Evolutionary conservation across 1,140 invertebrate species (phyloP).

Genomic region (Idris sp.): DNA sequence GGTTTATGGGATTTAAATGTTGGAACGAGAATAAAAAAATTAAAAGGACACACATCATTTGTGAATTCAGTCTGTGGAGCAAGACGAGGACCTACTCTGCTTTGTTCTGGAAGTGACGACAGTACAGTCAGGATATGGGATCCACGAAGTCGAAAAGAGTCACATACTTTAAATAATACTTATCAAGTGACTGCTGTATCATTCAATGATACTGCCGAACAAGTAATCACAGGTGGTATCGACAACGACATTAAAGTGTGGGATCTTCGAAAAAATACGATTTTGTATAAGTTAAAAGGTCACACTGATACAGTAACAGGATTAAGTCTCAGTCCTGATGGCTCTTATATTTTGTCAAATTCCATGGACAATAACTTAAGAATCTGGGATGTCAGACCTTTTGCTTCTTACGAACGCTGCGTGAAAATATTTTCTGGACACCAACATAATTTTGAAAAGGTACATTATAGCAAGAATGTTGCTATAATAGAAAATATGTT

Average conservation of each 20-base stretch:
- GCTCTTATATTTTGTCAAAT: slow-evolving; percentile 96
- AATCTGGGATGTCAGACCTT: slow-evolving; percentile 89
- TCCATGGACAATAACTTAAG: slow-evolving; percentile 96
- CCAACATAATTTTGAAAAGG: slow-evolving; percentile 99
- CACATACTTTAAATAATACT: slow-evolving; percentile 88
- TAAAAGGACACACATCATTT: slow-evolving; percentile 94
- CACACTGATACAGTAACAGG: slow-evolving; percentile 98
- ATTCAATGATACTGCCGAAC: slow-evolving; percentile 97
- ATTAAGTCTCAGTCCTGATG: slow-evolving; percentile 94
- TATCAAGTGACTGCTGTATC: slow-evolving; percentile 93
- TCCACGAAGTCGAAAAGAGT: slow-evolving; percentile 87
- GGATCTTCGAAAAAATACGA: slow-evolving; percentile 95
- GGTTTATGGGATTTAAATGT: slow-evolving; percentile 96
- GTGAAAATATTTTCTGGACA: slow-evolving; percentile 95
- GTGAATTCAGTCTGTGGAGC: slow-evolving; percentile 90
- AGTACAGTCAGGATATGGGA: slow-evolving; percentile 95
- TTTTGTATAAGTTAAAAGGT: slow-evolving; percentile 90
- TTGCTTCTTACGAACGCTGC: slow-evolving; percentile 93
- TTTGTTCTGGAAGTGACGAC: slow-evolving; percentile 97
- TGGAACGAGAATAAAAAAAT: slow-evolving; percentile 91
- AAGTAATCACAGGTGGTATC: slow-evolving; percentile 93
- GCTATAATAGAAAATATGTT: too few species aligned
- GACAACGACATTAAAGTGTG: slow-evolving; percentile 99
- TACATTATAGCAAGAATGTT: slow-evolving; percentile 70
- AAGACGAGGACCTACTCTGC: slow-evolving; percentile 90